These are phyloP conservation scores for Drosophila falleni DNA, from an alignment of 2,888 invertebrate genomes.

Conservation along the genomic window DNA sequence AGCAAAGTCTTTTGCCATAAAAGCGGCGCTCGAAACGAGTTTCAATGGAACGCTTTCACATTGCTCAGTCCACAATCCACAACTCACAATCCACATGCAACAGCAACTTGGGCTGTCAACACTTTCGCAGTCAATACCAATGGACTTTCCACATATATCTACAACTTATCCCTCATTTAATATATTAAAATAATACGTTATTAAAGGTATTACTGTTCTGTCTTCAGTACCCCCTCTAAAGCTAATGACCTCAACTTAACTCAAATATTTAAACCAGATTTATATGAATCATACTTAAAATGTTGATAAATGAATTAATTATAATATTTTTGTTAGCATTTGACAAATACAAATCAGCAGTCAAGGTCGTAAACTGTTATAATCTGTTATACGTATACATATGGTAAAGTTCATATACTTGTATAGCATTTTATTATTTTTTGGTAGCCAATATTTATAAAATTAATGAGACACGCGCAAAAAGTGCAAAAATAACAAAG, in stretches of 20 bases:
- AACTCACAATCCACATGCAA: slow-evolving; percentile 18
- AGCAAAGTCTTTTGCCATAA: slow-evolving; percentile 59
- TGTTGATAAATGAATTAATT: slow-evolving; percentile 42
- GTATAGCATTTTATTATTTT: not conserved
- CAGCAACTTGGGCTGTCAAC: slow-evolving; percentile 57
- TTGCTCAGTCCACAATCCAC: slow-evolving; percentile 27
- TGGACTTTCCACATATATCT: slow-evolving; percentile 63
- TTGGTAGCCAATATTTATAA: not conserved
- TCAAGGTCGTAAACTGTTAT: slow-evolving; percentile 44
- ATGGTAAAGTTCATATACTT: not conserved
- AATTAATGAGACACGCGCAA: slow-evolving; percentile 12
- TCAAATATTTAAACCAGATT: slow-evolving; percentile 26
- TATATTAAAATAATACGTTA: not conserved
- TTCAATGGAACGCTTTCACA: slow-evolving; percentile 69
- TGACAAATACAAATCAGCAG: slow-evolving; percentile 20
- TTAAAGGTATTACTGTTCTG: not conserved
- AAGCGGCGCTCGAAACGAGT: slow-evolving; percentile 52
- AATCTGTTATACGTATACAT: slow-evolving; percentile 11
- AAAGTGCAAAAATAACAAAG: slow-evolving; percentile 3
- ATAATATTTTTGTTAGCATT: slow-evolving; percentile 14
- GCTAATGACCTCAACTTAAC: slow-evolving; percentile 45
- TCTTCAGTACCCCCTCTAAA: not conserved
- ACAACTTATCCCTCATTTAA: slow-evolving; percentile 4
- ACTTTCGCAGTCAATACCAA: slow-evolving; percentile 64
- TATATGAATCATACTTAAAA: slow-evolving; percentile 37